phyloP scores from a whole-genome alignment of 2,797 vertebrate genomes.

The Chiroxiphia lanceolata region DNA sequence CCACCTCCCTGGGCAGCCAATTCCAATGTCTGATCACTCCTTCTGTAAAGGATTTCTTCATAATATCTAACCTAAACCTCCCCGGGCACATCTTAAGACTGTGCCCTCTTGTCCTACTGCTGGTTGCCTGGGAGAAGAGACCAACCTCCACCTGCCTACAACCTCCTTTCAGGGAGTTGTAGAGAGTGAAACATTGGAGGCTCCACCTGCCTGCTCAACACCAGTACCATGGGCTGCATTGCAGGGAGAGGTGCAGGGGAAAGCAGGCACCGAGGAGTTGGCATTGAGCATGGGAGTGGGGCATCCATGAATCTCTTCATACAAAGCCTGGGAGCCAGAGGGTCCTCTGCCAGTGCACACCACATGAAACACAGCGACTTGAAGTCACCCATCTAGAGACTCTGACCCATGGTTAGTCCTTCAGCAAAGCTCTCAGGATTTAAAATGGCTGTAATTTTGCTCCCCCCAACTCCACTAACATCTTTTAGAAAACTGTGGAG shows the following conservation, averaged over 20 bases:
- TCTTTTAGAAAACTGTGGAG: neutral
- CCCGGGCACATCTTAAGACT: no score
- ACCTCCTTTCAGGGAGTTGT: no score
- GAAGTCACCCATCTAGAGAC: neutral
- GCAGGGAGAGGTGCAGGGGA: rapidly evolving
- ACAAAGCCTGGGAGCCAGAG: neutral
- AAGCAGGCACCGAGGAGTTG: neutral
- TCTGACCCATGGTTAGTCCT: neutral
- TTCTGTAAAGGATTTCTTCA: no score
- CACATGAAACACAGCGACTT: rapidly evolving
- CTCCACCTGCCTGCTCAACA: neutral
- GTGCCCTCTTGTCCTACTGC: no score
- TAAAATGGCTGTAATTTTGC: neutral
- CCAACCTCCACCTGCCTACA: no score
- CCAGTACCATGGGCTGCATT: rapidly evolving
- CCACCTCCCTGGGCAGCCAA: no score
- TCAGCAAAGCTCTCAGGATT: neutral
- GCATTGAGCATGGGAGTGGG: neutral
- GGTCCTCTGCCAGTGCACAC: neutral
- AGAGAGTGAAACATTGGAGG: neutral
- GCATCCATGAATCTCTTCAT: rapidly evolving
- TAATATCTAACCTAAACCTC: no score
- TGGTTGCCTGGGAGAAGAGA: no score
- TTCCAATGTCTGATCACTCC: no score
- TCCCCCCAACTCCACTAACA: rapidly evolving